These are phyloP conservation scores for Hystrix brachyura DNA, from an alignment of 2,113 vertebrate species.

Conservation along the genomic window DNA sequence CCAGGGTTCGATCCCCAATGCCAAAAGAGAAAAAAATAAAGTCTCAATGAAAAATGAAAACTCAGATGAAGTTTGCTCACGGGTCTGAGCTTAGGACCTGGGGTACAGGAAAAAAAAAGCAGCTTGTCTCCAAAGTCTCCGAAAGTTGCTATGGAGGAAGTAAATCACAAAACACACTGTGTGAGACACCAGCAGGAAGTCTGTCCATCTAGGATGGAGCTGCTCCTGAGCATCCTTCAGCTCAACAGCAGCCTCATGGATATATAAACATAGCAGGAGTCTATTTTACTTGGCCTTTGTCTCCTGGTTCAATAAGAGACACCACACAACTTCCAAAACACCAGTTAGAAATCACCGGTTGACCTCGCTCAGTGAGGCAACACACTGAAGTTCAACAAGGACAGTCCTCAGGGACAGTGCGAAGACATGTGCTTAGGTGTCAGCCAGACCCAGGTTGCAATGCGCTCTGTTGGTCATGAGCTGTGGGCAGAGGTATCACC, in stretches of 20 bases:
- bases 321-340: background rate
- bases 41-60: background rate
- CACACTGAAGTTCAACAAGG: background rate
- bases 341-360: background rate
- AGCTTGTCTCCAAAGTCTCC: background rate
- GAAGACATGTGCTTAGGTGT: background rate
- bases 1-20: too few species aligned
- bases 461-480: background rate
- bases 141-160: background rate
- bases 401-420: background rate
- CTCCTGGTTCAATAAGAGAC: background rate
- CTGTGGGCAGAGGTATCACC: background rate
- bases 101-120: background rate
- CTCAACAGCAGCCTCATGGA: background rate
- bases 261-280: background rate
- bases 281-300: background rate
- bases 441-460: background rate
- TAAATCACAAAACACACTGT: too few species aligned
- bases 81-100: background rate
- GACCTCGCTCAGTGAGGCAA: background rate
- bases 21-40: background rate
- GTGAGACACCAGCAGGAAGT: background rate
- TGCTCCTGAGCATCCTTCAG: background rate
- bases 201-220: background rate
- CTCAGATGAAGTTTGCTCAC: background rate